These are phyloP conservation scores for Drepanosiphum platanoidis DNA, from an alignment of 2,888 invertebrate genomes.

Conservation along the genomic window DNA sequence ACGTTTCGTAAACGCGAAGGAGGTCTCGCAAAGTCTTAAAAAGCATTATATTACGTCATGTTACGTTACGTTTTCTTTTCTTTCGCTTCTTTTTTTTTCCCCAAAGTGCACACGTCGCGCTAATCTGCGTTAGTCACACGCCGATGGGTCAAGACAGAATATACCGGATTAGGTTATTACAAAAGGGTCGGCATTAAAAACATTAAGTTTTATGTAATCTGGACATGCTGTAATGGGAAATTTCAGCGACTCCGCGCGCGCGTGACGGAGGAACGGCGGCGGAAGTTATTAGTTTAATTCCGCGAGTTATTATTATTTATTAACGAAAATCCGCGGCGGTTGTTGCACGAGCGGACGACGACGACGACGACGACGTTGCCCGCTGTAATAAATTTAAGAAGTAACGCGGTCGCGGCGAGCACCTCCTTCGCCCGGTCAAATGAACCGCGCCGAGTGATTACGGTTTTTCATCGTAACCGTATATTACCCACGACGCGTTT, in stretches of 20 bases:
- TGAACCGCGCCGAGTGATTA: no score
- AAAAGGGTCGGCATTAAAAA: conserved; percentile 39
- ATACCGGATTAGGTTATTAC: conserved; percentile 16
- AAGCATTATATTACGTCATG: no score
- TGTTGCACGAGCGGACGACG: no score
- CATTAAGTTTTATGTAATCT: conserved; percentile 27
- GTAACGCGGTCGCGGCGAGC: no score
- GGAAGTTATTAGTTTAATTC: conserved; percentile 26
- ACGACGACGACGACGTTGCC: no score
- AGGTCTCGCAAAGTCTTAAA: neutral
- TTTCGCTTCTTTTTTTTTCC: neutral
- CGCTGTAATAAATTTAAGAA: no score
- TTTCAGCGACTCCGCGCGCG: neutral
- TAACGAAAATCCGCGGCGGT: neutral
- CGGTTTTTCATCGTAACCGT: no score
- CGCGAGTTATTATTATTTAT: neutral
- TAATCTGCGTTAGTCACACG: conserved; percentile 39
- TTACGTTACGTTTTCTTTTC: no score
- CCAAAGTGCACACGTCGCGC: neutral
- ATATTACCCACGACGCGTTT: no score
- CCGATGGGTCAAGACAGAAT: conserved; percentile 20
- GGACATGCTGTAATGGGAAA: neutral
- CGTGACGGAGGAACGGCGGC: neutral
- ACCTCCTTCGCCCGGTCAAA: no score
- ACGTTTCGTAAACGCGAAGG: neutral